A percentile compares a stretch with the other conserved stretches of the same genome.
These are phyloP conservation scores for Rousettus leschenaultii DNA, from an alignment of 2,113 vertebrate species.

Conservation along the genomic window DNA sequence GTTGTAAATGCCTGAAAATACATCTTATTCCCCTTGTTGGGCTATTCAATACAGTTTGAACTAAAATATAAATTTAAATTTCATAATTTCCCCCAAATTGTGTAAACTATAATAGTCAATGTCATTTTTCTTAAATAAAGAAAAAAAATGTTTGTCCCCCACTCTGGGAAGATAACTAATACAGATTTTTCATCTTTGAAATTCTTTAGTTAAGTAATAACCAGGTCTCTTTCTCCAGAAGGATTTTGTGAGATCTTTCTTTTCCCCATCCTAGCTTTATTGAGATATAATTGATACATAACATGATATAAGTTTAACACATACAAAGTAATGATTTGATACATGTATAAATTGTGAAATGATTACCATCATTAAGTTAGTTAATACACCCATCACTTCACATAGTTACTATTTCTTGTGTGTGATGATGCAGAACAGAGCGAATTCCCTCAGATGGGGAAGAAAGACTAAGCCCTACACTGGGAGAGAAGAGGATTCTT, in stretches of 20 bases:
- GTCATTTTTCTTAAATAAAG: not conserved
- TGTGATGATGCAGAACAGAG: not conserved
- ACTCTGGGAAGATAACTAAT: not conserved
- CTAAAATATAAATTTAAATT: slow-evolving; percentile 37
- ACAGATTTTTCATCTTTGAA: not conserved
- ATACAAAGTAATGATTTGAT: not conserved
- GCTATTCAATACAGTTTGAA: slow-evolving; percentile 53
- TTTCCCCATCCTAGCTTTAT: not conserved
- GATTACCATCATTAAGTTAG: not conserved
- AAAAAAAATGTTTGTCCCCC: not conserved
- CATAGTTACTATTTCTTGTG: not conserved
- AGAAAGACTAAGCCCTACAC: no score
- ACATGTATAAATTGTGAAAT: not conserved
- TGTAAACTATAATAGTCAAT: slow-evolving; percentile 34
- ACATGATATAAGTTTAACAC: not conserved
- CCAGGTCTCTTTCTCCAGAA: not conserved
- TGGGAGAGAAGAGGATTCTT: no score
- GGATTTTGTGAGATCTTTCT: not conserved
- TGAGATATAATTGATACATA: not conserved
- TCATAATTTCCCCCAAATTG: slow-evolving; percentile 36
- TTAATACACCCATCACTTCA: not conserved
- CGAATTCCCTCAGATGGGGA: no score
- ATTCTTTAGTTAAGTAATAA: not conserved
- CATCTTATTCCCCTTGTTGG: slow-evolving; percentile 54
- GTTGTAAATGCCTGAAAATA: slow-evolving; percentile 28